phyloP scores from a whole-genome alignment of 23 tunicate species.

The Ciona savignyi region DNA sequence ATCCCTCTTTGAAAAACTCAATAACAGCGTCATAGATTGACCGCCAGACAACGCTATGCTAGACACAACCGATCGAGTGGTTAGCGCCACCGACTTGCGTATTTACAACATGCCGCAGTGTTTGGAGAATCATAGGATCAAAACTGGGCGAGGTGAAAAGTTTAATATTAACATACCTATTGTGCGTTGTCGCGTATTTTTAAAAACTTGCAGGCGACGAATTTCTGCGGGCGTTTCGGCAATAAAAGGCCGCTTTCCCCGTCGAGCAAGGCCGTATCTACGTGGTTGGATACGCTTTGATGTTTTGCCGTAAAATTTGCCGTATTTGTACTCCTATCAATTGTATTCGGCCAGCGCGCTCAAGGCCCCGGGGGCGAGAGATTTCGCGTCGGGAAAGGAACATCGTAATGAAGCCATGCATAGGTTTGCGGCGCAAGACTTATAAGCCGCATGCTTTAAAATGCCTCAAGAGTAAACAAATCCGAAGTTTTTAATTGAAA shows the following conservation, averaged over 20 bases:
- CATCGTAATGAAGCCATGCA: not conserved
- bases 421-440: too few relatives aligned
- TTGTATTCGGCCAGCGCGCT: not conserved
- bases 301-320: not conserved
- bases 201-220: too few relatives aligned
- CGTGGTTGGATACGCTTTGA: not conserved
- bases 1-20: not conserved
- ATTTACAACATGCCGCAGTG: too few relatives aligned
- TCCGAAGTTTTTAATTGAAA: too few relatives aligned
- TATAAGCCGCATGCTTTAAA: not conserved
- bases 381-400: not conserved
- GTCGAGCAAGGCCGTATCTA: not conserved
- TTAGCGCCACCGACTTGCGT: too few relatives aligned
- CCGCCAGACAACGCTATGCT: too few relatives aligned
- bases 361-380: not conserved
- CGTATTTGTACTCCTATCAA: not conserved
- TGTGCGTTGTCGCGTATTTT: too few relatives aligned
- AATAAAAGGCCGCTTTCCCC: not conserved
- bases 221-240: slow-evolving; percentile 1
- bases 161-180: too few relatives aligned
- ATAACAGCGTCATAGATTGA: not conserved
- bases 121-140: too few relatives aligned
- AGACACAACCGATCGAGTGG: too few relatives aligned
- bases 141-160: too few relatives aligned
- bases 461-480: not conserved